These are phyloP conservation scores for Connochaetes taurinus DNA, from an alignment of 2,113 vertebrate genomes.

Conservation along the genomic window DNA sequence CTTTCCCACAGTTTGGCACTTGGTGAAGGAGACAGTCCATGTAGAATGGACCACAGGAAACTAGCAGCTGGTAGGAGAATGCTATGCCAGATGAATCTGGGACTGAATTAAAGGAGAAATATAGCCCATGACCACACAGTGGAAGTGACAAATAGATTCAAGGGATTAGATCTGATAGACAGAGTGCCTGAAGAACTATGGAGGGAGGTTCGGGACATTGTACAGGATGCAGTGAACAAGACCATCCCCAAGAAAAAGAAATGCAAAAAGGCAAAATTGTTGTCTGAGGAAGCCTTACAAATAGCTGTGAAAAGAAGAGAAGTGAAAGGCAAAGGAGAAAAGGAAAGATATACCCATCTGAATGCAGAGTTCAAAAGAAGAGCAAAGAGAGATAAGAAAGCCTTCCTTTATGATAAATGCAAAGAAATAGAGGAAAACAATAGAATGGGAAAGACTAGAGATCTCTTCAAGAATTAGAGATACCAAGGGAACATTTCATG, in stretches of 20 bases:
- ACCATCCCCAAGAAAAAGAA: neutral
- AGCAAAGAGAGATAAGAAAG: neutral
- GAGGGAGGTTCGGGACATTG: accelerated
- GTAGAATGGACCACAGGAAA: neutral
- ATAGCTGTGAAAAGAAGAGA: neutral
- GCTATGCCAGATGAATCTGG: neutral
- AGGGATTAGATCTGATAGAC: neutral
- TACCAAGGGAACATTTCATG: neutral
- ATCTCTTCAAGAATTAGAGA: neutral
- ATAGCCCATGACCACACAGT: neutral
- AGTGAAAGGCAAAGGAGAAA: neutral
- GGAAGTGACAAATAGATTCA: neutral
- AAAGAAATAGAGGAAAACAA: neutral
- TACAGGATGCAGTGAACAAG: neutral
- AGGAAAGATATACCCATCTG: neutral
- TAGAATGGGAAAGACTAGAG: neutral
- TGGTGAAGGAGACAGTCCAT: neutral
- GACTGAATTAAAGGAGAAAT: neutral
- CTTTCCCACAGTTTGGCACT: neutral
- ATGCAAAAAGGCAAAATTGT: neutral
- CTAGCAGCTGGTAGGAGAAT: neutral
- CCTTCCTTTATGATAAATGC: neutral
- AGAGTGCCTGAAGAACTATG: neutral
- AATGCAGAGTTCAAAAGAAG: neutral
- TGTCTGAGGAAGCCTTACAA: neutral